These are phyloP conservation scores for Gouania willdenowi DNA, from an alignment of 2,797 vertebrate genomes.

Conservation along the genomic window DNA sequence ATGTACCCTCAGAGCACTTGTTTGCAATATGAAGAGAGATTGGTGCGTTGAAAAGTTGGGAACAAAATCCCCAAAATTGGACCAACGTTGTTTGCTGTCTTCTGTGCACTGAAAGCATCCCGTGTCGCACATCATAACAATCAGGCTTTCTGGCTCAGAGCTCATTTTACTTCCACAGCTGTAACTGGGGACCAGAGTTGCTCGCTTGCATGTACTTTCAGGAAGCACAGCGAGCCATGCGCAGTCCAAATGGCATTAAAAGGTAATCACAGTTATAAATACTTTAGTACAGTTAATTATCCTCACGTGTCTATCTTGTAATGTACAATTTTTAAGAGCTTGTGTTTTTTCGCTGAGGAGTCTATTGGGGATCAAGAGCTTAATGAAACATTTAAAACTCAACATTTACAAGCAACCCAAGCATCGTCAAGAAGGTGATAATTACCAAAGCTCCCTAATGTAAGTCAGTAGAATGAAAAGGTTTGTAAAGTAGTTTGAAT, in stretches of 20 bases:
- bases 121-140: slow-evolving; percentile 23
- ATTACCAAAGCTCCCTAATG: slow-evolving; percentile 11
- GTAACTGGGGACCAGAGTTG: not conserved
- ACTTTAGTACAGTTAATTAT: slow-evolving; percentile 40
- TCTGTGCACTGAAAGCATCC: slow-evolving; percentile 30
- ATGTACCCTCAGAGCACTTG: slow-evolving; percentile 14
- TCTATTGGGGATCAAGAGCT: slow-evolving; percentile 12
- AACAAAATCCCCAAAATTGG: slow-evolving; percentile 19
- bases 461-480: slow-evolving; percentile 7
- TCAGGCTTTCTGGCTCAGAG: slow-evolving; percentile 2
- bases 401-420: slow-evolving; percentile 26
- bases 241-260: slow-evolving; percentile 22
- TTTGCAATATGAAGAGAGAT: slow-evolving; percentile 14
- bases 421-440: slow-evolving; percentile 10
- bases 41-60: slow-evolving; percentile 10
- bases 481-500: not conserved
- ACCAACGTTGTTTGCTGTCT: slow-evolving; percentile 13
- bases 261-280: slow-evolving; percentile 29
- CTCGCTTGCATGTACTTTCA: slow-evolving; percentile 1
- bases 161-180: slow-evolving; percentile 4
- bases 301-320: slow-evolving; percentile 9
- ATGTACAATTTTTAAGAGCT: slow-evolving; percentile 16
- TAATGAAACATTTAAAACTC: slow-evolving; percentile 42
- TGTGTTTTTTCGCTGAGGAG: not conserved
- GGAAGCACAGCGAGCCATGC: slow-evolving; percentile 14